These are phyloP conservation scores for Clitarchus hookeri DNA, from an alignment of 2,888 invertebrate species.

Conservation along the genomic window DNA sequence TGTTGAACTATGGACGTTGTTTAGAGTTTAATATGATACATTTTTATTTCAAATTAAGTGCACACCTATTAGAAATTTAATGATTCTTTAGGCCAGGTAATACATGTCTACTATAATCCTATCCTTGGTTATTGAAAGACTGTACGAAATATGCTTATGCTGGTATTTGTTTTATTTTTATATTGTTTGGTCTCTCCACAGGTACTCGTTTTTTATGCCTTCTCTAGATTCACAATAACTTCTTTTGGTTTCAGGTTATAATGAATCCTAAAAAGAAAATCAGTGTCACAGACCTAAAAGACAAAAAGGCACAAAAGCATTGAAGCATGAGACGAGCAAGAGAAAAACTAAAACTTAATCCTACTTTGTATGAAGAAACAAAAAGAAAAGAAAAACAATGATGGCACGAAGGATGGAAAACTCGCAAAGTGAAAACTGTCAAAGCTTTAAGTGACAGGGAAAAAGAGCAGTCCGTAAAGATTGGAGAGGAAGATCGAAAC, in stretches of 20 bases:
- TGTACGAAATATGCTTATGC: neutral
- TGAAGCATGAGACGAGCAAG: neutral
- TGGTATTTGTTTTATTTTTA: neutral
- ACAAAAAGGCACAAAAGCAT: neutral
- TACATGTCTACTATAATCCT: neutral
- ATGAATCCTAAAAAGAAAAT: conserved; percentile 9
- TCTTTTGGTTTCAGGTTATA: neutral
- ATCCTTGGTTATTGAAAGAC: neutral
- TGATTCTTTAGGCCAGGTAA: neutral
- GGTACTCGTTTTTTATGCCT: neutral
- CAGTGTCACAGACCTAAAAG: neutral
- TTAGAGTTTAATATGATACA: neutral
- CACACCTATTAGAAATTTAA: neutral
- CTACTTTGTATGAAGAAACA: too few species aligned
- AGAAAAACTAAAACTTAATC: neutral
- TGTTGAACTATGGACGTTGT: neutral
- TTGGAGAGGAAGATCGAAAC: too few species aligned
- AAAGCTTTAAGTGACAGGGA: too few species aligned
- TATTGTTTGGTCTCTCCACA: neutral
- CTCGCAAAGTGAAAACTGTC: too few species aligned
- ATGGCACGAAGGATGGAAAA: too few species aligned
- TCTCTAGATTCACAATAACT: neutral
- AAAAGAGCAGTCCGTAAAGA: too few species aligned
- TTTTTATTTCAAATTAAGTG: neutral
- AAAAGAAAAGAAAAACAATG: too few species aligned